Evolutionary conservation across 2,113 vertebrate species (phyloP).

Genomic region (Clupea harengus): DNA sequence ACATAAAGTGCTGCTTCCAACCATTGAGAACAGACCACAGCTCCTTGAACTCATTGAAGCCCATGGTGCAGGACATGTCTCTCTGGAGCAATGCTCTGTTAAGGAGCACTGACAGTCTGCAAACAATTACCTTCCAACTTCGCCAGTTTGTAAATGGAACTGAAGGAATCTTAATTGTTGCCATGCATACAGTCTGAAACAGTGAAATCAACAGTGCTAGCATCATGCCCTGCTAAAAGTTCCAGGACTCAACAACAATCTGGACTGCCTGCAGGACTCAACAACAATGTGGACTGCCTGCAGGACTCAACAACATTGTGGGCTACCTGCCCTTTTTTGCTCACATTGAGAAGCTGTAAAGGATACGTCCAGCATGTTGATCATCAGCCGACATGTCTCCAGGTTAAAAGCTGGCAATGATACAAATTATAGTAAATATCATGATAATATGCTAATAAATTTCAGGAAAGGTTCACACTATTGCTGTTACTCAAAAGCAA

Average conservation of each 20-base stretch:
- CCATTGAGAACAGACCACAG: constrained; percentile 82
- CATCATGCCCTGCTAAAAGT: neutral
- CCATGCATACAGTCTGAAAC: neutral
- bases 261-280: too few relatives aligned
- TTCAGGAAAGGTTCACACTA: neutral
- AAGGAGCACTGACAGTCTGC: constrained; percentile 61
- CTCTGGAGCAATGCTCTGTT: constrained; percentile 63
- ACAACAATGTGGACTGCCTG: too few relatives aligned
- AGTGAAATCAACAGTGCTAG: neutral
- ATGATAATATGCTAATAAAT: neutral
- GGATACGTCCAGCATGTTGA: constrained; percentile 98
- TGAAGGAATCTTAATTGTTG: neutral
- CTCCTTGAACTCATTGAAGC: constrained; percentile 92
- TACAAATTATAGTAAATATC: neutral
- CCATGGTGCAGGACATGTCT: constrained; percentile 84
- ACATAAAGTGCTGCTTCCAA: constrained; percentile 84
- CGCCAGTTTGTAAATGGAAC: neutral
- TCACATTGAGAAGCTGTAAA: constrained; percentile 55
- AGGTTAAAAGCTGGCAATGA: constrained; percentile 83
- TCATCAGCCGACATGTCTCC: constrained; percentile 94
- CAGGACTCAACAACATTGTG: neutral
- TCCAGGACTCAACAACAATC: neutral
- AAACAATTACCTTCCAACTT: neutral
- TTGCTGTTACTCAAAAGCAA: neutral
- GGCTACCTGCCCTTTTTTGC: neutral